A percentile compares a stretch with the other conserved stretches of the same genome.
These are phyloP conservation scores for Colletes gigas DNA, from an alignment of 1,140 invertebrate genomes.

Conservation along the genomic window DNA sequence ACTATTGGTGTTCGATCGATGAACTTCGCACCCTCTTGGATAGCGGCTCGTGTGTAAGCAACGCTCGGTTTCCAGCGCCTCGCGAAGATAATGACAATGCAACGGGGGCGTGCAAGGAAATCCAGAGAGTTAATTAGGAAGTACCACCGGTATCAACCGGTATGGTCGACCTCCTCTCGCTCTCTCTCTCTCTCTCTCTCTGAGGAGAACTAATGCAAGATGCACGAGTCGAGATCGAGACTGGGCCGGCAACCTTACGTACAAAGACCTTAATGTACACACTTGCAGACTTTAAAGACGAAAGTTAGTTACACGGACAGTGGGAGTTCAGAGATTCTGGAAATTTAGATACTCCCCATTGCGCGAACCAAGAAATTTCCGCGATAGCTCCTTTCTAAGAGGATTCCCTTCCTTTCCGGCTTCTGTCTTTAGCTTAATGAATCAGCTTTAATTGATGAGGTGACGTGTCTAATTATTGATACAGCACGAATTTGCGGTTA, in stretches of 20 bases:
- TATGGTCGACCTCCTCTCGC: conserved; percentile 28
- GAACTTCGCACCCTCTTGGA: not conserved
- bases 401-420: conserved; percentile 11
- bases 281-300: conserved; percentile 63
- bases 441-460: conserved; percentile 42
- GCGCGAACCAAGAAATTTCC: conserved; percentile 52
- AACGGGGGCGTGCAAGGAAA: conserved; percentile 59
- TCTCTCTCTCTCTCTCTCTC: not conserved
- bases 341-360: conserved; percentile 44
- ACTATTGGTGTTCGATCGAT: conserved; percentile 22
- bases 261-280: conserved; percentile 61
- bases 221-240: conserved; percentile 46
- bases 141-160: conserved; percentile 59
- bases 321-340: conserved; percentile 36
- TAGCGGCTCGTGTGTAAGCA: conserved; percentile 5
- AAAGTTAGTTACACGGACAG: conserved; percentile 58
- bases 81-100: conserved; percentile 58
- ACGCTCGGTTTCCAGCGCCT: conserved; percentile 19
- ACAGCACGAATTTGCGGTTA: conserved; percentile 9
- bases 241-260: conserved; percentile 40
- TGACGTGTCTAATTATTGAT: conserved; percentile 34
- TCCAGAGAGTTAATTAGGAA: conserved; percentile 67
- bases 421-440: conserved; percentile 36
- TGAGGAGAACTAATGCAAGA: conserved; percentile 56
- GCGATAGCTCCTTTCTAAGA: conserved; percentile 11